These are phyloP conservation scores for Arenaria interpres DNA, from an alignment of 2,113 vertebrate genomes.

Conservation along the genomic window DNA sequence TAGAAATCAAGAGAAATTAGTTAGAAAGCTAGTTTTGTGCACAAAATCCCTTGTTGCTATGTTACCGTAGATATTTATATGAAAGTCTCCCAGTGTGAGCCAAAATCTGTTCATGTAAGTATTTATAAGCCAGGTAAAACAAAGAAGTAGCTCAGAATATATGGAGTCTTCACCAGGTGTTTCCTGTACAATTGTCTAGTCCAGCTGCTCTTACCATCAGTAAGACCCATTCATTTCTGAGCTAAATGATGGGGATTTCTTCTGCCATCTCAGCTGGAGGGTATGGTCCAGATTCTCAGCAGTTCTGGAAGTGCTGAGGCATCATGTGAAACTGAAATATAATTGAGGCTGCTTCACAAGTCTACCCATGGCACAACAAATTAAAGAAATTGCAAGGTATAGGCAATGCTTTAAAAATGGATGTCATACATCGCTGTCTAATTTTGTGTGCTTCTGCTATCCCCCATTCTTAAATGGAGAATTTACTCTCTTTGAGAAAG, in stretches of 20 bases:
- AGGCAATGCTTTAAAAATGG: not conserved
- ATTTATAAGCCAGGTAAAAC: not conserved
- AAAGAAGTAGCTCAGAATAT: not conserved
- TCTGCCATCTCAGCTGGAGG: not conserved
- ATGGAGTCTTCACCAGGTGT: not conserved
- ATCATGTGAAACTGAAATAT: not conserved
- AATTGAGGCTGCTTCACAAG: not conserved
- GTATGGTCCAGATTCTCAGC: not conserved
- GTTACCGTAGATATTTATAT: not conserved
- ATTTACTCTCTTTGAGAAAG: not conserved
- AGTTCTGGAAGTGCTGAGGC: not conserved
- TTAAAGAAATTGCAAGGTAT: not conserved
- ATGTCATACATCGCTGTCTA: not conserved
- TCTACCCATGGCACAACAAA: not conserved
- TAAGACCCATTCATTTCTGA: not conserved
- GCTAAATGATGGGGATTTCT: not conserved
- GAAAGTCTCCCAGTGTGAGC: not conserved
- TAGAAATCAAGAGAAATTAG: not conserved
- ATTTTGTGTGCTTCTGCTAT: not conserved
- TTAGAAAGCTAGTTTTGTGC: not conserved
- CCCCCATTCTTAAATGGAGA: not conserved
- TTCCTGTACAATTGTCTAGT: not conserved
- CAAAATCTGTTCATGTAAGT: constrained; percentile 6
- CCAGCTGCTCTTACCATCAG: not conserved
- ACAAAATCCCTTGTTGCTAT: not conserved